These are phyloP conservation scores for Zeus faber DNA, from an alignment of 2,113 vertebrate species.

Conservation along the genomic window DNA sequence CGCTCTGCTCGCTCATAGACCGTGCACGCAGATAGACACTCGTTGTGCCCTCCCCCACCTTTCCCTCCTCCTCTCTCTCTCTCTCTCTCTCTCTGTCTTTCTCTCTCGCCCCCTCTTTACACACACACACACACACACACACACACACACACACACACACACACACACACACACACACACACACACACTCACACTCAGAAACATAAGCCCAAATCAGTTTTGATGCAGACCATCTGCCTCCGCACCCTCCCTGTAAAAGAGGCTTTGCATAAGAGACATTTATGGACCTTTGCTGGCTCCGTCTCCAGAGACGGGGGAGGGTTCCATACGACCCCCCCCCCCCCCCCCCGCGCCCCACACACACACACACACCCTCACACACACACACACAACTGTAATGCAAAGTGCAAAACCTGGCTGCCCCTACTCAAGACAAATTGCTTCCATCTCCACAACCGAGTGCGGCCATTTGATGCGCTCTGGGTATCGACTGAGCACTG, in stretches of 20 bases:
- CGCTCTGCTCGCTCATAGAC: no score
- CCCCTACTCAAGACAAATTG: no score
- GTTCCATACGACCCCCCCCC: no score
- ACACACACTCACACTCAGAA: background rate
- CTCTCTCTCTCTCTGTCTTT: conserved; percentile 1
- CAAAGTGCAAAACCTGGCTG: background rate
- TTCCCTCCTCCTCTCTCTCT: no score
- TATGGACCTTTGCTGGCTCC: no score
- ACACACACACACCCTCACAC: background rate
- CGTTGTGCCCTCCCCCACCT: no score
- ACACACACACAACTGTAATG: background rate
- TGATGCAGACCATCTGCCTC: background rate
- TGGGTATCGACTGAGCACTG: no score
- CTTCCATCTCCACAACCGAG: no score
- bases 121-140: conserved; percentile 1
- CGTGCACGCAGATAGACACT: no score
- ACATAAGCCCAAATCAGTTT: background rate
- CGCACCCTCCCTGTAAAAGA: background rate
- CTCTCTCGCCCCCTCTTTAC: background rate
- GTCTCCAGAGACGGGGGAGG: no score
- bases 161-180: background rate
- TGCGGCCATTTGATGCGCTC: no score
- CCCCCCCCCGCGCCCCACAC: background rate
- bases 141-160: conserved; percentile 2
- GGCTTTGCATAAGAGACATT: no score